Percentiles rank a stretch among this genome's conserved stretches.
Conservation (phyloP, 1,140 invertebrate genomes). For the Halyomorpha halys region DNA sequence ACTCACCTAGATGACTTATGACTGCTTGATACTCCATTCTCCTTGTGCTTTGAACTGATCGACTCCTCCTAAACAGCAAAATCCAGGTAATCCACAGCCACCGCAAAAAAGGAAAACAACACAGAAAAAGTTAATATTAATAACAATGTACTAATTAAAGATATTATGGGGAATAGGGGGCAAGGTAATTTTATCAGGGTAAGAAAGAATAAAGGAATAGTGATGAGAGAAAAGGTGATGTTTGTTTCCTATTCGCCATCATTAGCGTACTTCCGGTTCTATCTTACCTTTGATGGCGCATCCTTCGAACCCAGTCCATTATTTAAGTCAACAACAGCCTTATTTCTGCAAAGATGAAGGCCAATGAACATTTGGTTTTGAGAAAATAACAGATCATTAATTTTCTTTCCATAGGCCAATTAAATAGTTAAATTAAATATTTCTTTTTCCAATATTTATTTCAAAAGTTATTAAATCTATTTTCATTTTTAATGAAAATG, state of each 20-base stretch:
- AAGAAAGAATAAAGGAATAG: not conserved
- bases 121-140: constrained; percentile 33
- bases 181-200: not conserved
- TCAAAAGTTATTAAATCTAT: not conserved
- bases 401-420: constrained; percentile 15
- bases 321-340: constrained; percentile 21
- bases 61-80: constrained; percentile 55
- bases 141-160: constrained; percentile 31
- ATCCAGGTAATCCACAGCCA: constrained; percentile 46
- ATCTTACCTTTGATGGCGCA: constrained; percentile 25
- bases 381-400: constrained; percentile 12
- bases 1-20: constrained; percentile 32
- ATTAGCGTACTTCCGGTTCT: constrained; percentile 13
- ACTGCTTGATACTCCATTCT: constrained; percentile 42
- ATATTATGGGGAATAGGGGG: not conserved
- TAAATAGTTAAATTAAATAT: not conserved
- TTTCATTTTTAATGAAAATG: constrained; percentile 14
- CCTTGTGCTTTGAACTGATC: constrained; percentile 43
- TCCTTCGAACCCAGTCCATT: constrained; percentile 24
- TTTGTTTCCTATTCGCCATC: constrained; percentile 13
- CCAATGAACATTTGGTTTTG: constrained; percentile 26
- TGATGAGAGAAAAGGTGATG: constrained; percentile 13
- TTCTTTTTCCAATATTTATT: not conserved
- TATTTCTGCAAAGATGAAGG: constrained; percentile 29
- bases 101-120: constrained; percentile 41